phyloP scores from a whole-genome alignment of 2,113 vertebrate species.

The Thomomys bottae region DNA sequence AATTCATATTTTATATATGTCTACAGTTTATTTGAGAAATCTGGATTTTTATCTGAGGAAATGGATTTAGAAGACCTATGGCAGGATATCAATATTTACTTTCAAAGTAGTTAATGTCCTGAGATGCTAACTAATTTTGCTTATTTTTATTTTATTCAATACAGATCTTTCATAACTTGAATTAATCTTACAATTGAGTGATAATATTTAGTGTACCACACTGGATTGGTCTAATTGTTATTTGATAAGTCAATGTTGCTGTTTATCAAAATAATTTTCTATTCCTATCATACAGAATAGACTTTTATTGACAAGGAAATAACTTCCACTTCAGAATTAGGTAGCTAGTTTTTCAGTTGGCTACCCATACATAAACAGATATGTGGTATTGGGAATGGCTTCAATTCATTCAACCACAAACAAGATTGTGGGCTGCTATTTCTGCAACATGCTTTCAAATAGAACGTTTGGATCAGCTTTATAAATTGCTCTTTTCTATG shows the following conservation, averaged over 20 bases:
- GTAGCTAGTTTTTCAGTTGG: not conserved
- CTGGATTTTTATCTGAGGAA: not conserved
- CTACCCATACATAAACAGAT: not conserved
- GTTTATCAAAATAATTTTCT: not conserved
- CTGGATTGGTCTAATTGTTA: not conserved
- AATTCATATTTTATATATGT: not conserved
- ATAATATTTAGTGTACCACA: not conserved
- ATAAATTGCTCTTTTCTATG: conserved; percentile 33
- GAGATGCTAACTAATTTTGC: not conserved
- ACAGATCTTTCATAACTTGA: not conserved
- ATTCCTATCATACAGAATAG: not conserved
- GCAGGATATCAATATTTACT: not conserved
- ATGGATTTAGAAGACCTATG: not conserved
- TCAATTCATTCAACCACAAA: not conserved
- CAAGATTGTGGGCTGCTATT: conserved; percentile 27
- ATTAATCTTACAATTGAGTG: not conserved
- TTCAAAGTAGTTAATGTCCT: not conserved
- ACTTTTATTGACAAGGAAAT: conserved; percentile 7
- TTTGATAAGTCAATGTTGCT: not conserved
- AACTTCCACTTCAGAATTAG: not conserved
- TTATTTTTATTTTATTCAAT: not conserved
- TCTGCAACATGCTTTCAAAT: conserved; percentile 48
- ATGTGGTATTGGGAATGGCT: not conserved
- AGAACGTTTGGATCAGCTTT: conserved; percentile 1
- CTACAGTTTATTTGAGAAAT: not conserved